Conservation (phyloP, 2,113 vertebrate genomes). For the Talpa occidentalis region DNA sequence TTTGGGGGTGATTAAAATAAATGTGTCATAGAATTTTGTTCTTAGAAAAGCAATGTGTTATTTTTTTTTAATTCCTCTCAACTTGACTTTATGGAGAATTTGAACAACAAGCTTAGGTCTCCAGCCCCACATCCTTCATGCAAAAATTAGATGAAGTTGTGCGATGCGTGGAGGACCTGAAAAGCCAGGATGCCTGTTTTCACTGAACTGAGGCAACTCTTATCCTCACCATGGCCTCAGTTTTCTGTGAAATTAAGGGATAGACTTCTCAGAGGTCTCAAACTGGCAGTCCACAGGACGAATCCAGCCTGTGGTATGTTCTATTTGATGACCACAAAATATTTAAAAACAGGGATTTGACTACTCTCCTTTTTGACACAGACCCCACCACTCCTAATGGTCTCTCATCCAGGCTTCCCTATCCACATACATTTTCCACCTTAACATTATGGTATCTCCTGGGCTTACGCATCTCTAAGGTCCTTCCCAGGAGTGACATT, state of each 20-base stretch:
- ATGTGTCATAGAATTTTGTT: neutral
- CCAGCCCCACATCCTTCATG: neutral
- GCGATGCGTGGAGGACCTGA: neutral
- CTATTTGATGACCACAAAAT: neutral
- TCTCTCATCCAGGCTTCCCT: neutral
- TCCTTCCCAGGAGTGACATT: neutral
- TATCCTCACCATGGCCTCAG: neutral
- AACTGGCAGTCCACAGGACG: neutral
- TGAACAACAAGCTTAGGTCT: neutral
- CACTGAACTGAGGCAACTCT: neutral
- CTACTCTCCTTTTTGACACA: neutral
- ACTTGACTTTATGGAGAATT: neutral
- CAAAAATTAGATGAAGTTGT: neutral
- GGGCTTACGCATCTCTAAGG: neutral
- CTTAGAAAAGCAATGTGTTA: constrained; percentile 28
- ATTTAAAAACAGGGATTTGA: neutral
- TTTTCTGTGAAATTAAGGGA: neutral
- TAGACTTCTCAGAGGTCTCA: neutral
- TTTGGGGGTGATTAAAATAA: neutral
- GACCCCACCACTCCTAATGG: neutral
- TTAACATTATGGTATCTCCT: neutral
- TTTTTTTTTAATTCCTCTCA: neutral
- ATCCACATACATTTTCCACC: rapidly evolving
- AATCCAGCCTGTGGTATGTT: neutral
- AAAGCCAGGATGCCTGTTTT: neutral